Evolutionary conservation across 2,888 invertebrate genomes (phyloP), one percentile per base, ranked within the genome.

Genomic region (Alentia gelatinosa): DNA sequence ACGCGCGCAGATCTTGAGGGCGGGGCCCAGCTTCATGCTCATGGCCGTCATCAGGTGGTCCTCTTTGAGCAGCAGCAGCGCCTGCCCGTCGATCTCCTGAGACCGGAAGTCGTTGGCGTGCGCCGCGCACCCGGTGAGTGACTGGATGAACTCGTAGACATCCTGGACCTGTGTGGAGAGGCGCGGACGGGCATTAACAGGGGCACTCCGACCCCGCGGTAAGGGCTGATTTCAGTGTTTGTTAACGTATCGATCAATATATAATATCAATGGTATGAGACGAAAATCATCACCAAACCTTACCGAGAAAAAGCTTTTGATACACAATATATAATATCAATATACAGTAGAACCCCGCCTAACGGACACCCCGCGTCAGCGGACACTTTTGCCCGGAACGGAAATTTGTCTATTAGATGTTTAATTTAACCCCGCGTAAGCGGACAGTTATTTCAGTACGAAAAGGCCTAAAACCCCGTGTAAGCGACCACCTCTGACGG

Each of bases 11-110:
- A 99, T 98, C 96, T 99, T 99, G 90, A 99, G 97, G 0, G 99
- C 99, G 0, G 99, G 99, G 0, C 99, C 99, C 33, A 99, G 97
- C 95, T 99, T 99, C 97, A 99, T 99, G 91, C 98, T 98, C 97
- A 99, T 98, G 9, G 98, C 98, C 93, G 98, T 98, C 96, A 99
- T 99, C 42, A 99, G 97, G 96, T 99, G 99, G 95, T 99, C 99
- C 93, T 98, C 98, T 94, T 98, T 98, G 89, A 99, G 97, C 90
- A 99, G 97, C 96, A 99, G 97, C 92, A 99, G 96, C 0, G 99
- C 99, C 95, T 99, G 98, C 0, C 99, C 99, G 95, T 99, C 99
- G 94, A 99, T 99, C 96, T 94, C 99, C 96, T 99, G 99, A 94
- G 98, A 97, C 19, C 98, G 97, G 96, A 99, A 99, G 95, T 99